Base-by-base conservation (phyloP, 2,797 vertebrate species). In the Sebastes kiyomatsui region DNA sequence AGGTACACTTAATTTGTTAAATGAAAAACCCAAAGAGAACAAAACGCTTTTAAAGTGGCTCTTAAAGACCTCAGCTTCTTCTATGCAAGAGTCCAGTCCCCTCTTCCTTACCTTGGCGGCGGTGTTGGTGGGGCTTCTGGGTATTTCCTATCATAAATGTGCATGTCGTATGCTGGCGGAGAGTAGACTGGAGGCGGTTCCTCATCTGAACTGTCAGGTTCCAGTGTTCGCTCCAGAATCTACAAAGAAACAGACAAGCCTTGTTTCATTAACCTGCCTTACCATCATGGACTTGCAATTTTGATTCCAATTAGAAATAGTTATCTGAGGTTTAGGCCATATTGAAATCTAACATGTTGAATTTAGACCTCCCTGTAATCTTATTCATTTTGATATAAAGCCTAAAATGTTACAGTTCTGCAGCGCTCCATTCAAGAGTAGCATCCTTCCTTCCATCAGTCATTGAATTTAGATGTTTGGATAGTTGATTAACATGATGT, bases 161-260 rank as follows among this genome's bases (percentile, higher is more conserved):
- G 97, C 96, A 97, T 96, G 80, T 97, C 97, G 16, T 98, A 98
- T 28, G 97, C 92, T 0, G 98, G 98, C 0, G 98, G 98, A 20
- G 98, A 99, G 69, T 99, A 99, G 56, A 99, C 97, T 0, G 98
- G 98, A 14, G 98, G 98, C 0, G 98, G 97, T 81, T 99, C 98
- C 90, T 99, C 98, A 0, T 99, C 98, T 0, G 98, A 99, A 80
- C 98, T 99, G 86, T 99, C 98, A 0, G 98, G 98, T 91, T 99
- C 98, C 83, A 99, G 91, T 4, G 97, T 99, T 83, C 97, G 95
- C 93, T 99, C 98, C 92, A 99, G 80, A 90, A 99, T 97, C 98
- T 99, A 71, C 30, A 78, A 42, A 81, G n/a, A 68, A 69, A 77
- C 16, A 79, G 14, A 85, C 7, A 8, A 28, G 14, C 13, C 35